phyloP scores from a whole-genome alignment of 1,140 invertebrate genomes.

The Microplitis mediator region DNA sequence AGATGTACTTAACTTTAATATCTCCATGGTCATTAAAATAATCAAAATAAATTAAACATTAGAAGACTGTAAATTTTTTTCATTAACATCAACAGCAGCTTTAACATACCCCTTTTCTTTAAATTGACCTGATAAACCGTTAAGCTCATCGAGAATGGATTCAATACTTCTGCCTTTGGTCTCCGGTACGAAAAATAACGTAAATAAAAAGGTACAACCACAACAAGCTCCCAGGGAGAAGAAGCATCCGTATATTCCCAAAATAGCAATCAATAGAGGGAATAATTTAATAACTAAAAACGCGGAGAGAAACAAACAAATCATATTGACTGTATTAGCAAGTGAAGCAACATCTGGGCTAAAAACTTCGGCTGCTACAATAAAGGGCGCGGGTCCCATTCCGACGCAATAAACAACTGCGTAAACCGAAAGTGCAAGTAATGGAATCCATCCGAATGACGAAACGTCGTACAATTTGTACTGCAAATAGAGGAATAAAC shows the following conservation, averaged over 20 bases:
- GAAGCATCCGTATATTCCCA: conserved; percentile 53
- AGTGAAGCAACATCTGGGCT: conserved; percentile 58
- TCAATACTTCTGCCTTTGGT: conserved; percentile 69
- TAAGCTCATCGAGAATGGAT: conserved; percentile 61
- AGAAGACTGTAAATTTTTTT: background rate
- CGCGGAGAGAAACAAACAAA: conserved; percentile 61
- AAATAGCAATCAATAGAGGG: conserved; percentile 34
- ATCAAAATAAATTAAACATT: background rate
- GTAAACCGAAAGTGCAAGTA: conserved; percentile 63
- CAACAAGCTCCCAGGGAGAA: conserved; percentile 43
- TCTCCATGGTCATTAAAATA: background rate
- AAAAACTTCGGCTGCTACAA: conserved; percentile 71
- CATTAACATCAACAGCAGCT: background rate
- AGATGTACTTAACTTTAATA: too few relatives aligned
- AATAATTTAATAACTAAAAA: conserved; percentile 66
- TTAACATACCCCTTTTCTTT: background rate
- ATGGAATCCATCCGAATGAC: conserved; percentile 60
- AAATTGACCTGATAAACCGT: conserved; percentile 29
- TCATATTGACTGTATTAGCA: conserved; percentile 59
- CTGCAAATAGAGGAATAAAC: conserved; percentile 58
- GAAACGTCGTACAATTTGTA: conserved; percentile 40
- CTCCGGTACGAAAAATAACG: conserved; percentile 66
- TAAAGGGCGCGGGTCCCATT: conserved; percentile 64
- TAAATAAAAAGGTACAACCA: conserved; percentile 38
- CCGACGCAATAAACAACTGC: conserved; percentile 64